Evolutionary conservation across 1,140 invertebrate species (phyloP), one percentile per base, ranked within the genome.

Genomic region (Acromyrmex heyeri): DNA sequence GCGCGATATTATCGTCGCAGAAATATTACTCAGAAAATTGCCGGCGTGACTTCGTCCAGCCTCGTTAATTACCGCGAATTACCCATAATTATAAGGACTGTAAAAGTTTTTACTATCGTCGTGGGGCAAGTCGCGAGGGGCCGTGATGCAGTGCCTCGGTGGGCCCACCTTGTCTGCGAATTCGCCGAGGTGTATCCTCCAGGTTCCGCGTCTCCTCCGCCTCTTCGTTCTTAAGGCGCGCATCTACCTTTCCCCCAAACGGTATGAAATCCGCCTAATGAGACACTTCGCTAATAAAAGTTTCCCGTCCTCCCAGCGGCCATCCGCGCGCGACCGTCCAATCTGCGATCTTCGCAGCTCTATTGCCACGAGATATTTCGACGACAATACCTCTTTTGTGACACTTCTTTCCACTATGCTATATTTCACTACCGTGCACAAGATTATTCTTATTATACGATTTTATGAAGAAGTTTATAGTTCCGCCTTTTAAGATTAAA

Each of bases 71-170:
- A 95, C 93, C 94, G 93, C 94, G 94, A 95, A 95, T 95, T 95
- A 95, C 94, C 94, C 94, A 94, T 95, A 95, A 95, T 95, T 95
- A 95, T 95, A 95, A 95, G 94, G 93, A 95, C 92, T 94, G 93
- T 94, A 95, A 95, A 95, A 95, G 94, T 95, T 95, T 95, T 95
- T 95, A 94, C 94, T 95, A 95, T 95, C 94, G 94, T 95, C 94
- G 91, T 94, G 94, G 94, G 94, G 92, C 93, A 91, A 94, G 87
- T 90, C 92, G 90, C 93, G 86, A 91, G 91, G 89, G 72, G 88
- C 91, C 91, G 88, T 95, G 94, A 95, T 95, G 93, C 94, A 95
- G 79, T 93, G 93, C 90, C 94, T 92, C 94, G 85, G 87, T 93
- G 93, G 94, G 92, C 93, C 92, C 93, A 93, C 90, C 92, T 92